These are phyloP conservation scores for Pseudolaguvia tuberculata DNA, from an alignment of 2,113 vertebrate genomes.

Conservation along the genomic window DNA sequence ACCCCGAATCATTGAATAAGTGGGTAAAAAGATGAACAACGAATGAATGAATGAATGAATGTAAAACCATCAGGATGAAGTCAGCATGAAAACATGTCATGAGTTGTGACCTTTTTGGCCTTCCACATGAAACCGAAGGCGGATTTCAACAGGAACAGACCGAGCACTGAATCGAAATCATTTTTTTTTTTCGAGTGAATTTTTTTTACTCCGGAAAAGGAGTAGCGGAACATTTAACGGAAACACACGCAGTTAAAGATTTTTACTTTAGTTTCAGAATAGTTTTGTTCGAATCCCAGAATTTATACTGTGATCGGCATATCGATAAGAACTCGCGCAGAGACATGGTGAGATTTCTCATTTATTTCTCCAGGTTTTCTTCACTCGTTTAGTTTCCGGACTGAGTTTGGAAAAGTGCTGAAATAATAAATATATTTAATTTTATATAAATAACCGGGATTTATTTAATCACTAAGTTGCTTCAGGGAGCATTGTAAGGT, in stretches of 20 bases:
- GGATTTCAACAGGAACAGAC: not conserved
- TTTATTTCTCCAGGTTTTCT: not conserved
- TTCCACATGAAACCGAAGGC: not conserved
- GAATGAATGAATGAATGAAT: too few species aligned
- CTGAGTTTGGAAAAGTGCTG: too few species aligned
- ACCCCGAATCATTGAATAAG: too few species aligned
- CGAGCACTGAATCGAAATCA: not conserved
- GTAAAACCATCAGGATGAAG: not conserved
- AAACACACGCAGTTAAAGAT: not conserved
- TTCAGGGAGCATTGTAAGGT: not conserved
- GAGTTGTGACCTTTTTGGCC: conserved; percentile 14
- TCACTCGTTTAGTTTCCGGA: too few species aligned
- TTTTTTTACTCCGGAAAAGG: not conserved
- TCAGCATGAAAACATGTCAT: not conserved
- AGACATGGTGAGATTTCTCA: not conserved
- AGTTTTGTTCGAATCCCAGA: not conserved
- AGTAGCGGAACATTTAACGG: not conserved
- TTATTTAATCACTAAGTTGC: not conserved
- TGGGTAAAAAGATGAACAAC: too few species aligned
- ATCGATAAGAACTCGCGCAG: not conserved
- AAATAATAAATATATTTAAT: not conserved
- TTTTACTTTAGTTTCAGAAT: not conserved
- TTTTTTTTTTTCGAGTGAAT: not conserved
- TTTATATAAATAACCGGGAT: too few species aligned
- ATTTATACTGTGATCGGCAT: not conserved